Evolutionary conservation across 1,140 invertebrate species (phyloP), one percentile per base, ranked within the genome.

Genomic region (Meteorus sp.): DNA sequence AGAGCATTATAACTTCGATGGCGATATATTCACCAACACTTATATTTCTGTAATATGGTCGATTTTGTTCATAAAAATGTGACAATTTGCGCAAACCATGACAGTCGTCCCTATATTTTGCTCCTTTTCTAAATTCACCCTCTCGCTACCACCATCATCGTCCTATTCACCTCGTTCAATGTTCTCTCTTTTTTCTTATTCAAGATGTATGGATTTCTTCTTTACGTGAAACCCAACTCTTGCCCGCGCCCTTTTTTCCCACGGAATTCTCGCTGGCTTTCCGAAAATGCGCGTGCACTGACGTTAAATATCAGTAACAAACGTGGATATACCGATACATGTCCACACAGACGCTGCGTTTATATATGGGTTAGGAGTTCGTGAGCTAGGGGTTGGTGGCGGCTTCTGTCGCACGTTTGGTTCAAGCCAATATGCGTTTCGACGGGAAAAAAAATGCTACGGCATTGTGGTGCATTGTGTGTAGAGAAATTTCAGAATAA

Each of bases 191-290:
- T 64, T 64, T 62, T 58, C 56, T 64, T 52, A 41, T 63, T 35
- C n/a, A n/a, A n/a, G n/a, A n/a, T n/a, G n/a, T 63, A 69, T 56
- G 54, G 45, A 22, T 15, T 31, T 59, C 53, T 45, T 53, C 50
- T 60, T 57, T 60, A 55, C 56, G 39, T 57, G 66, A 68, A 69
- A 73, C 70, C 55, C 69, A 73, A 75, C 73, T 75, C 74, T 74
- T 74, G 64, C 72, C 55, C 45, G 33, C 29, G 39, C 47, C 69
- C 67, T 61, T 66, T 53, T 68, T 76, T 76, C 74, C 73, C 74
- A 76, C 74, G 74, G 64, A 76, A 76, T 76, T 70, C 73, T 74
- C 74, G 68, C 59, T 58, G 43, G 58, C 53, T 64, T 66, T 66
- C 63, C 61, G 19, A 68, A 73, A 74, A 68, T 67, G 66, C 55